These are phyloP conservation scores for Thamnophis sirtalis DNA, from an alignment of 2,113 vertebrate genomes.

Conservation along the genomic window DNA sequence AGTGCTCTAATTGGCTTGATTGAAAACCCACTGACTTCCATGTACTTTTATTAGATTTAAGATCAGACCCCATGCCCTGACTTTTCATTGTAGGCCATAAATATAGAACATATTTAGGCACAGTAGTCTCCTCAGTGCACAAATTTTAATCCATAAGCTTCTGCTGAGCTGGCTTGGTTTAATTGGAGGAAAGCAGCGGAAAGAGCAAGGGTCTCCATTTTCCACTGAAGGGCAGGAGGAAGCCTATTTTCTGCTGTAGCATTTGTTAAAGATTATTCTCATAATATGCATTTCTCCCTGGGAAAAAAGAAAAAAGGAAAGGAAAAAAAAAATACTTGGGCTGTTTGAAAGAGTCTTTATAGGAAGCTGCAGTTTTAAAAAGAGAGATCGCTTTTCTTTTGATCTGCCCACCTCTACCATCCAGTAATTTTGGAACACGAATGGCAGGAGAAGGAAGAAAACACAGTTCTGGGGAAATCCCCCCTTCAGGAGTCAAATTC, in stretches of 20 bases:
- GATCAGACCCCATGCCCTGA: not conserved
- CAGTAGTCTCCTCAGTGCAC: not conserved
- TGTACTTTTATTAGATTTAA: not conserved
- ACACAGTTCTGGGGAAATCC: not conserved
- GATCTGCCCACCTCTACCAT: not conserved
- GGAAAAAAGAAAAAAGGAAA: not conserved
- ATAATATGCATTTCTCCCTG: constrained; percentile 22
- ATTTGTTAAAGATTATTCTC: constrained; percentile 11
- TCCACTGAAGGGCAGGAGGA: not conserved
- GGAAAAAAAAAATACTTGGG: not conserved
- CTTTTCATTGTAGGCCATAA: constrained; percentile 19
- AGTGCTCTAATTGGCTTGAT: not conserved
- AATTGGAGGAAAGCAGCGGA: constrained; percentile 10
- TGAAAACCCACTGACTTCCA: constrained; percentile 11
- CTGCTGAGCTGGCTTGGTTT: constrained; percentile 16
- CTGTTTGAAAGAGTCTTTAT: not conserved
- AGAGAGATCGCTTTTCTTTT: not conserved
- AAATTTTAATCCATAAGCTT: constrained; percentile 14
- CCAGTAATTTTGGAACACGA: not conserved
- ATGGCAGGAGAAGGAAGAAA: not conserved
- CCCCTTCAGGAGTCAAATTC: not conserved
- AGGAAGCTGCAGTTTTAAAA: not conserved
- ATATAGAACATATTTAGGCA: constrained; percentile 18
- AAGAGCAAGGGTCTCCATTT: constrained; percentile 32
- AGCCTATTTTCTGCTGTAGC: not conserved